Conservation (phyloP, 2,113 vertebrate genomes). For the Tychaedon coryphoeus region DNA sequence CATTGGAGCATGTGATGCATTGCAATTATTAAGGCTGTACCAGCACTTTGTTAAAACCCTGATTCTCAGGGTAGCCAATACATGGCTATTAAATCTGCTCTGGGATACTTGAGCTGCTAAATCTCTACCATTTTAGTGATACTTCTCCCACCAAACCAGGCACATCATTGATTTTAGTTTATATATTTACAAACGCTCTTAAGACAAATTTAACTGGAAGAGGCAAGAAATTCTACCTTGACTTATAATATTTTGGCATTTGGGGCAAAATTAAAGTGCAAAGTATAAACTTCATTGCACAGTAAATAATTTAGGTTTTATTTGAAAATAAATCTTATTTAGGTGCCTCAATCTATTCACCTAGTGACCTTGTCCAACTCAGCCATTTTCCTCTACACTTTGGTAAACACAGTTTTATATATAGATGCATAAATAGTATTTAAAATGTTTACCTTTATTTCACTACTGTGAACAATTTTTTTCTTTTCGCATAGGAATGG, state of each 20-base stretch:
- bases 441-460: conserved; percentile 59
- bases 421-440: conserved; percentile 57
- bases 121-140: neutral
- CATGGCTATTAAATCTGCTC: conserved; percentile 14
- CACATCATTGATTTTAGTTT: conserved; percentile 29
- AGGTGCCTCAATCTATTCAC: conserved; percentile 54
- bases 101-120: neutral
- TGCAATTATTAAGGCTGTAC: conserved; percentile 21
- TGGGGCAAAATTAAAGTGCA: conserved; percentile 68
- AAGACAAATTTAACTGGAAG: conserved; percentile 49
- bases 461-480: conserved; percentile 21
- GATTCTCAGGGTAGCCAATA: conserved; percentile 1
- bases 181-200: conserved; percentile 42
- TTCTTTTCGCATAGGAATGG: conserved; percentile 48
- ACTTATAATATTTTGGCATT: conserved; percentile 60
- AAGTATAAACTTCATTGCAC: conserved; percentile 70
- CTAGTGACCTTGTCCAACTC: conserved; percentile 53
- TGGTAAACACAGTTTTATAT: conserved; percentile 59
- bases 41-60: neutral
- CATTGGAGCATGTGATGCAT: neutral
- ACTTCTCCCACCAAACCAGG: conserved; percentile 31
- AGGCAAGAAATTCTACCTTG: conserved; percentile 50
- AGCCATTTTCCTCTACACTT: conserved; percentile 62
- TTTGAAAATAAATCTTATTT: conserved; percentile 54
- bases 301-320: conserved; percentile 44